Base-by-base conservation (phyloP, 2,888 invertebrate species). In the Girardia tigrina region DNA sequence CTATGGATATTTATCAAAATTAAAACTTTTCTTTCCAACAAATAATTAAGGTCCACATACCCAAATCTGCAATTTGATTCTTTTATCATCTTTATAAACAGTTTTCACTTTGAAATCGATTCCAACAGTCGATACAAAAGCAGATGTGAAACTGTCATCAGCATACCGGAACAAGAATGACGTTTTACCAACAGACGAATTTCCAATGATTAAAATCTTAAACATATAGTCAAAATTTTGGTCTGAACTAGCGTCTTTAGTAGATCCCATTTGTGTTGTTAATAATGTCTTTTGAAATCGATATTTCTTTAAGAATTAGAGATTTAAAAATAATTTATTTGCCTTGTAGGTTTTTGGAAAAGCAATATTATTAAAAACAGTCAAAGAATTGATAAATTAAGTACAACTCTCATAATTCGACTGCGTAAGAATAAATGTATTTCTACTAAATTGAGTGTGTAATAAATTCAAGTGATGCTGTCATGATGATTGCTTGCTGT, bases 91-190 rank as follows among this genome's bases (percentile, higher is more conserved):
- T 81, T 98, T 90, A 87, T 97, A 97, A 78, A 98, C 97, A 77
- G 98, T 99, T 88, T 99, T 99, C 82, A 98, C 97, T 89, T 99
- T 99, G 88, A 98, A 98, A 88, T 98, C 98, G 82, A 98, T 98
- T 79, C 98, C 98, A 79, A 99, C 98, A 78, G 98, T 99, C 81
- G 94, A 95, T 79, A 99, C 98, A 86, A 98, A 98, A 79, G 97
- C 97, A 79, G 97, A 97, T 79, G 97, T 98, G 87, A 99, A 98
- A 79, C 94, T 95, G 85, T 98, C 98, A 85, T 98, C 98, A 76
- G 97, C 97, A 85, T 98, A 98, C 80, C 98, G 91, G 87, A 98
- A 97, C 80, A 97, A 89, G 85, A 98, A 97, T 80, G 93, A 97
- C 28, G 98, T 99, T 86, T 99, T 99, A 80, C 98, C 97, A 75